These are phyloP conservation scores for Planococcus citri DNA, from an alignment of 1,140 invertebrate genomes.

Conservation along the genomic window DNA sequence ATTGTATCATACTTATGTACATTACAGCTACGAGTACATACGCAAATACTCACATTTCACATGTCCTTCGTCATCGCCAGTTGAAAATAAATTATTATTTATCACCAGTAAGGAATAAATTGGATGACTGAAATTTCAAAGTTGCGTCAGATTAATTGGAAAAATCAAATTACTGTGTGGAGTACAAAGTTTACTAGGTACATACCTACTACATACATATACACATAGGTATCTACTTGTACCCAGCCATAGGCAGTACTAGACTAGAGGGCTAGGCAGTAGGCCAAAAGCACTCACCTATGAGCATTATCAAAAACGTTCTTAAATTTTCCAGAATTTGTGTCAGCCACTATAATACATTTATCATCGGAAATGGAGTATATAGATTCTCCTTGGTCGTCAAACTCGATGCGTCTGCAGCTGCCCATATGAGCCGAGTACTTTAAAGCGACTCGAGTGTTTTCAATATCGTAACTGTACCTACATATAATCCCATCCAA, in stretches of 20 bases:
- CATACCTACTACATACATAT: too few species aligned
- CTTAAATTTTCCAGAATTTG: slow-evolving; percentile 7
- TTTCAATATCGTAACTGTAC: background rate
- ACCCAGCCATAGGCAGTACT: too few species aligned
- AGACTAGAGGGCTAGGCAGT: too few species aligned
- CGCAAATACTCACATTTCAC: slow-evolving; percentile 45
- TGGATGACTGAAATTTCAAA: background rate
- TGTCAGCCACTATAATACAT: background rate
- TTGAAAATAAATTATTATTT: slow-evolving; percentile 64
- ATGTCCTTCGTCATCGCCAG: slow-evolving; percentile 61
- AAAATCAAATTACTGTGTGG: too few species aligned
- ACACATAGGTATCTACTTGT: too few species aligned
- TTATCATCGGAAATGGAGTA: slow-evolving; percentile 11
- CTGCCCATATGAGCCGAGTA: background rate
- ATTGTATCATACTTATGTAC: too few species aligned
- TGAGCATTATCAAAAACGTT: background rate
- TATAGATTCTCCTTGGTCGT: background rate
- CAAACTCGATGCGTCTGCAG: background rate
- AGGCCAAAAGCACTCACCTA: background rate
- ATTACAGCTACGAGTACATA: too few species aligned
- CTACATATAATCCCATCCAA: background rate
- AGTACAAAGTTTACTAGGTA: too few species aligned
- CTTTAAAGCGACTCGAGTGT: background rate
- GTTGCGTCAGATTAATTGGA: too few species aligned
- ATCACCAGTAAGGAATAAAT: slow-evolving; percentile 63